A percentile compares a stretch with the other conserved stretches of the same genome.
phyloP scores from a whole-genome alignment of 2,113 vertebrate genomes.

The Aepyceros melampus region DNA sequence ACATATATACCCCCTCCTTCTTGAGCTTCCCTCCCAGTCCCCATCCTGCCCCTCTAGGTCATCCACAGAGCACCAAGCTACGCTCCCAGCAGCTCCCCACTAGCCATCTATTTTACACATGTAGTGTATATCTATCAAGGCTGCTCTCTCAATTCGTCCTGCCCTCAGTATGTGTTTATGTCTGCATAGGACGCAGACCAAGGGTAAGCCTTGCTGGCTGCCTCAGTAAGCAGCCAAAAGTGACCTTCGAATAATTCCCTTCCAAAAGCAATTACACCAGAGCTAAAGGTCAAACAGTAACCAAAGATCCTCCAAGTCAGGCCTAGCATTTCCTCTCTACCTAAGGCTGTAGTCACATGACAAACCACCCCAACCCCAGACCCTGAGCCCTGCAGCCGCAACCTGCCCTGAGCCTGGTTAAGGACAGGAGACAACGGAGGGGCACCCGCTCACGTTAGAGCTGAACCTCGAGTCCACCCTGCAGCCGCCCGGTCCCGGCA shows the following conservation, averaged over 20 bases:
- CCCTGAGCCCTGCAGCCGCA: not conserved
- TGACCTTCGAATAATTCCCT: slow-evolving; percentile 26
- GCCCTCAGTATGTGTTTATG: not conserved
- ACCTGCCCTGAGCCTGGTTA: not conserved
- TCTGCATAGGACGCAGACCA: not conserved
- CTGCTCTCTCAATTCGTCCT: not conserved
- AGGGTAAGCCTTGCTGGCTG: not conserved
- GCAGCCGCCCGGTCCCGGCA: not conserved
- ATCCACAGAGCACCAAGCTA: not conserved
- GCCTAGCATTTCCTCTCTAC: not conserved
- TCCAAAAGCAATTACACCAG: not conserved
- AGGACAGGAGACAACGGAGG: not conserved
- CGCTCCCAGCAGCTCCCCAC: not conserved
- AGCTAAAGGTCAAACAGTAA: slow-evolving; percentile 26
- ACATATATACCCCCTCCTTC: not conserved
- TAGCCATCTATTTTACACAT: not conserved
- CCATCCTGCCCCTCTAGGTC: not conserved
- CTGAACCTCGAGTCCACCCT: not conserved
- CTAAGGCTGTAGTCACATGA: not conserved
- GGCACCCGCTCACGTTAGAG: not conserved
- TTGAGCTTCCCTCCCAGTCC: not conserved
- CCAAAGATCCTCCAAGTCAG: not conserved
- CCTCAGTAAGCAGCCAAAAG: not conserved
- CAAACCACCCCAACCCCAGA: not conserved
- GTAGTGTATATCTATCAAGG: not conserved